Evolutionary conservation across 2,797 vertebrate genomes (phyloP), one percentile per base, ranked within the genome.

Genomic region (Gymnothorax reevesii): DNA sequence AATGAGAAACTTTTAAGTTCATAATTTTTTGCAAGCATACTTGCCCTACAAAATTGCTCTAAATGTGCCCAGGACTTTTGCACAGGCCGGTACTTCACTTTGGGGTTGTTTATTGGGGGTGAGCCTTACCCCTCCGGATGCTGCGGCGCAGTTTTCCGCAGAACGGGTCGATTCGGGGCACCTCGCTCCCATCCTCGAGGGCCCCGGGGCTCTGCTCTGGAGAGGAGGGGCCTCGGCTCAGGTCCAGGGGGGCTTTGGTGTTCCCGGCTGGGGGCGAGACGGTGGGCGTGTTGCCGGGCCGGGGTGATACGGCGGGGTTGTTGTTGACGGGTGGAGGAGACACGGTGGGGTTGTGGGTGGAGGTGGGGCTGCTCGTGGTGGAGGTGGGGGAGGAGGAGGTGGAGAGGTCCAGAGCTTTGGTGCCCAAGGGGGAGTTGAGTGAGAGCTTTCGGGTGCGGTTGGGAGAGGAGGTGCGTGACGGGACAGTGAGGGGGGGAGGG

Each of bases 361-460:
- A 94, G 89, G 94, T 96, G 59, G 95, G 95, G 87, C 89, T 92
- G n/a, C 94, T 88, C 64, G 92, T 94, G 10, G 95, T 94, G 85
- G 95, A 96, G 87, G 93, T 94, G 3, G 95, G 91, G 7, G 93
- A 94, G 0, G 96, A 95, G 0, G 95, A 95, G 15, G 94, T 88
- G 8, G 95, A 96, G 85, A 99, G 95, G 92, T 99, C 98, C 0
- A 99, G 92, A 2, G 96, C 96, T 91, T 96, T 96, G 90, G 95
- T 94, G 71, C 96, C 97, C 90, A 98, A 88, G 0, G 98, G 97
- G 2, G 98, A 99, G 88, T 97, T 98, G 91, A 99, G 94, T 0
- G 98, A 99, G 22, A 99, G 94, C 89, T 99, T 99, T 69, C 98
- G 96, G n/a, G 95, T 95, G 89, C 97, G 96, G 82, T 98, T 97